These are phyloP conservation scores for Perizoma flavofasciatum DNA, from an alignment of 2,888 invertebrate species.

Conservation along the genomic window DNA sequence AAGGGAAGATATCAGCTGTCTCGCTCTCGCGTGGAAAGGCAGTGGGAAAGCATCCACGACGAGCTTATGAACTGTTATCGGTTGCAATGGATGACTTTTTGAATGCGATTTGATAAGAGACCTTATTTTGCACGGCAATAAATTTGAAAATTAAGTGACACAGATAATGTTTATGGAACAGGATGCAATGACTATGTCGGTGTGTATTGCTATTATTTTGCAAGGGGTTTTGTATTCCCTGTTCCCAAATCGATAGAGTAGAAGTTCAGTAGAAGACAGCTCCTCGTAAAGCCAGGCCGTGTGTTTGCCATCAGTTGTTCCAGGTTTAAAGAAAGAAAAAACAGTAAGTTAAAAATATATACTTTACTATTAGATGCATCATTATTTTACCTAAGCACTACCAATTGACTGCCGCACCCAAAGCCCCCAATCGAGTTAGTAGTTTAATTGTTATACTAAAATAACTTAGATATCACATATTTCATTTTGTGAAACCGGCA, in stretches of 20 bases:
- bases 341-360: neutral
- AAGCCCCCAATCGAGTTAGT: too few species aligned
- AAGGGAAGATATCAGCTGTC: neutral
- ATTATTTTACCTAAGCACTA: too few species aligned
- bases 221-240: neutral
- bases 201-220: constrained; percentile 9
- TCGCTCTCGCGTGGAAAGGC: neutral
- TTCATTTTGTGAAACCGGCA: too few species aligned
- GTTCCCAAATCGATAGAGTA: constrained; percentile 8
- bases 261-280: neutral
- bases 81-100: neutral
- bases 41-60: neutral
- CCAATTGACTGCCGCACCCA: too few species aligned
- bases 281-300: constrained; percentile 1
- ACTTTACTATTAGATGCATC: too few species aligned
- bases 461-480: too few species aligned
- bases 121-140: constrained; percentile 2
- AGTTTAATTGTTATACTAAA: too few species aligned
- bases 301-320: constrained; percentile 2
- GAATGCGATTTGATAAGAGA: constrained; percentile 1
- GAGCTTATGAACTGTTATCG: neutral
- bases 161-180: neutral
- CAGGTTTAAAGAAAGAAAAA: neutral
- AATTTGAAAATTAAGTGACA: neutral
- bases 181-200: constrained; percentile 16